Evolutionary conservation across 2,797 vertebrate genomes (phyloP), one percentile per base, ranked within the genome.

Genomic region (Pristis pectinata): DNA sequence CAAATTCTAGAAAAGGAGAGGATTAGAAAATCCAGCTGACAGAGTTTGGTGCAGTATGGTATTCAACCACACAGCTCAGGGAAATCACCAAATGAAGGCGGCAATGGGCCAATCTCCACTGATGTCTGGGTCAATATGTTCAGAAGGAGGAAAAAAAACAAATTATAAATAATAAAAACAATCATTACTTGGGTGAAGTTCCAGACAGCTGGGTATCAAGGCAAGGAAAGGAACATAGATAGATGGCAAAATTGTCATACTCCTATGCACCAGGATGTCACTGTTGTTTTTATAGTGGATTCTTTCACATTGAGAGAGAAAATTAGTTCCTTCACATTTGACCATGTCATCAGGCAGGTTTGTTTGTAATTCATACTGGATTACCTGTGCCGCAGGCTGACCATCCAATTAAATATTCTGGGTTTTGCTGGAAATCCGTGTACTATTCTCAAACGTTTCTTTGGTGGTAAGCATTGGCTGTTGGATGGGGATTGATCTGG

Each of bases 381-480:
- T 94, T 97, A 98, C 97, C 97, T 97, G 97, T 96, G 98, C 95
- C 97, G 97, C 96, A 99, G 98, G 97, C 98, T 99, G 97, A 99
- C 98, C 98, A 99, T 98, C 99, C 99, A 99, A 96, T 98, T 98
- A 92, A 97, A 98, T 72, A 98, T 97, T 34, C 98, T 97, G 95
- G 98, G 98, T 95, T 96, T 97, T 92, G 98, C 96, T 94, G 98
- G 98, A 96, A 97, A 97, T 95, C 99, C 99, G 95, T 99, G 99
- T 94, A 99, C 98, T 94, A 99, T 99, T 96, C 99, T 97, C 91
- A 96, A 96, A 95, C 95, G 96, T 95, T 97, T 97, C 95, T 97
- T 97, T 95, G 97, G 93, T 95, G 97, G 97, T 95, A 97, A 98
- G 6, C 15, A 8, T n/a, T 76, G 41, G 53, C 44, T 9, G 13